Evolutionary conservation across 2,113 vertebrate species (phyloP), one percentile per base, ranked within the genome.

Genomic region (Cololabis saira): DNA sequence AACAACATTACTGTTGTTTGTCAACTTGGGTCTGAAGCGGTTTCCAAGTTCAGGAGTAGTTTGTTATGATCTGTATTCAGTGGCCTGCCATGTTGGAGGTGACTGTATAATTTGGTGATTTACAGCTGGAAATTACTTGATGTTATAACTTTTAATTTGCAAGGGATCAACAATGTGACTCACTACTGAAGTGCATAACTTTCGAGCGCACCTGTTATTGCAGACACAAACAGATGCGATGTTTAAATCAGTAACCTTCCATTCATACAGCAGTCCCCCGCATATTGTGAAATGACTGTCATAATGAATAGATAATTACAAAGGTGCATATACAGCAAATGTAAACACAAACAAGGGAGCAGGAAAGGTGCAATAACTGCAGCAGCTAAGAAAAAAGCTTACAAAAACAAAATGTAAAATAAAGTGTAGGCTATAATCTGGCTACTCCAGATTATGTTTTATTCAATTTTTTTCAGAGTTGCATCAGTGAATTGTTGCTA

Each of bases 261-360:
- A 9, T 37, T 3, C 33, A 9, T 4, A 37, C 6, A 9, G 33
- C 1, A 37, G 6, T 37, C 33, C n/a, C n/a, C n/a, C n/a, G n/a
- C n/a, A n/a, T n/a, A n/a, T n/a, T 27, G 74, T 71, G 50, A 47
- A 59, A 82, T 71, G 67, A 85, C 67, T 80, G 42, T 16, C 66
- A 13, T 62, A 30, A 82, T 84, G 74, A 88, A 87, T 87, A 82
- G 75, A 67, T 89, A 67, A 86, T 76, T 60, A 71, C 67, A 67
- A 37, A 76, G 61, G 75, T 58, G 50, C 76, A 78, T 66, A 73
- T 52, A 61, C 17, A 60, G 57, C 54, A 59, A 47, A 64, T 59
- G 37, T 66, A 68, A 65, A 19, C 65, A 64, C 12, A 78, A 80
- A 86, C 84, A 76, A 74, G 61, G 2, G 48, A 67, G 61, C 33